Base-by-base conservation (phyloP, 1,140 invertebrate genomes). In the Manduca sexta region DNA sequence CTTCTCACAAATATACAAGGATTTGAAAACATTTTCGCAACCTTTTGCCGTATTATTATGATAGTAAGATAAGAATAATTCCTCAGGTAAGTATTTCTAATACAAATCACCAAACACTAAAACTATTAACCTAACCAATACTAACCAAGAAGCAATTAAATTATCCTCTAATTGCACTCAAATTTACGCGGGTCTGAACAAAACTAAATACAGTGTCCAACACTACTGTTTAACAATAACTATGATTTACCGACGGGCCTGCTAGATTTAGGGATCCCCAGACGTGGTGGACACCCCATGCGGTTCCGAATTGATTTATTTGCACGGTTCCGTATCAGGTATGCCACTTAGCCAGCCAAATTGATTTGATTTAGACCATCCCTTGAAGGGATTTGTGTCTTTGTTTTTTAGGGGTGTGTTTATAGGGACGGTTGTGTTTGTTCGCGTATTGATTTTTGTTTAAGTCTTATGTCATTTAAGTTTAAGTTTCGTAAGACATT, bases 261-360 rank as follows among this genome's bases (percentile, higher is more conserved):
- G 17, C 10, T 16, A 35, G 33, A 59, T 59, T 54, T 53, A 50
- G 44, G 55, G 53, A 37, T 46, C 48, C 53, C 53, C 38, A 31
- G 42, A 46, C 37, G 39, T 12, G 3, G 47, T 50, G 53, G 53
- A 56, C 53, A 45, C 41, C 46, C 52, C 18, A 13, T 2, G 10
- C 18, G 49, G 34, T 12, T 35, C n/a, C 34, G 12, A 48, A 52
- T 46, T 53, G 51, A 53, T 53, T 53, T 53, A 53, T 41, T 53
- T 47, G 44, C 41, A 13, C 13, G 40, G 34, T 33, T 34, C 42
- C 39, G 47, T 45, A 55, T 46, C 42, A 29, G 41, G 35, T 45
- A 54, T 49, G 41, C 52, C 46, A 49, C 52, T 55, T 49, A 55
- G 34, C 3, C n/a, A 10, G 41, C 21, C n/a, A 42, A 29, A 26